Conservation (phyloP, 2,113 vertebrate genomes). For the Glaucidium brasilianum region DNA sequence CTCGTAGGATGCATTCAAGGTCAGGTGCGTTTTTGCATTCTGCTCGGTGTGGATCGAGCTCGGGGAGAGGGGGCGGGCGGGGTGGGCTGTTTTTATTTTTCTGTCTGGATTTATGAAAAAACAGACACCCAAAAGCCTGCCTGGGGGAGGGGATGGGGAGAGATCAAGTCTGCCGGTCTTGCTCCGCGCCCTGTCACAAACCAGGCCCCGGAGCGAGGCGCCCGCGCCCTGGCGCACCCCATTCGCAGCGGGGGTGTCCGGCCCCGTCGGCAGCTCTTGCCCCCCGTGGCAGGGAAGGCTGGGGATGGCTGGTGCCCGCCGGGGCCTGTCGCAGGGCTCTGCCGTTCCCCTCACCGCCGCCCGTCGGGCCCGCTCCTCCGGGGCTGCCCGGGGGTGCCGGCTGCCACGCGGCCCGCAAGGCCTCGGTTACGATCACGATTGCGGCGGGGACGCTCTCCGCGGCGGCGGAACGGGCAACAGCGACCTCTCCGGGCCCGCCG, state of each 20-base stretch:
- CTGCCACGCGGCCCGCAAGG: constrained; percentile 78
- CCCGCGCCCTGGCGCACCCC: neutral
- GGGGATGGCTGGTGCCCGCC: neutral
- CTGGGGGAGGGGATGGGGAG: neutral
- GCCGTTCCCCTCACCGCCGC: neutral
- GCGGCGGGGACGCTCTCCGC: constrained; percentile 78
- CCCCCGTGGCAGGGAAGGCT: too few species aligned
- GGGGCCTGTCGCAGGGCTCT: neutral
- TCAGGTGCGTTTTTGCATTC: constrained; percentile 70
- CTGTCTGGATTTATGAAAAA: neutral
- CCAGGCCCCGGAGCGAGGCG: neutral
- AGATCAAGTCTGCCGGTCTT: neutral
- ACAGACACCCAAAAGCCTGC: neutral
- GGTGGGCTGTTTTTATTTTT: neutral
- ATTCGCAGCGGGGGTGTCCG: too few species aligned
- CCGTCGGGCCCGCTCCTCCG: neutral
- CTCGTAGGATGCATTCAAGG: constrained; percentile 73
- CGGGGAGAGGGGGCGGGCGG: neutral
- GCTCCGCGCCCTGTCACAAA: neutral
- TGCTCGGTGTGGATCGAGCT: neutral
- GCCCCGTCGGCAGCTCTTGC: neutral
- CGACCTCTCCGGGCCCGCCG: constrained; percentile 73
- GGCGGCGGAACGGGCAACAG: constrained; percentile 70
- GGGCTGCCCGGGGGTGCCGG: neutral
- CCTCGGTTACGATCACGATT: constrained; percentile 97